phyloP scores from a whole-genome alignment of 2,113 vertebrate genomes.

The Thunnus thynnus region DNA sequence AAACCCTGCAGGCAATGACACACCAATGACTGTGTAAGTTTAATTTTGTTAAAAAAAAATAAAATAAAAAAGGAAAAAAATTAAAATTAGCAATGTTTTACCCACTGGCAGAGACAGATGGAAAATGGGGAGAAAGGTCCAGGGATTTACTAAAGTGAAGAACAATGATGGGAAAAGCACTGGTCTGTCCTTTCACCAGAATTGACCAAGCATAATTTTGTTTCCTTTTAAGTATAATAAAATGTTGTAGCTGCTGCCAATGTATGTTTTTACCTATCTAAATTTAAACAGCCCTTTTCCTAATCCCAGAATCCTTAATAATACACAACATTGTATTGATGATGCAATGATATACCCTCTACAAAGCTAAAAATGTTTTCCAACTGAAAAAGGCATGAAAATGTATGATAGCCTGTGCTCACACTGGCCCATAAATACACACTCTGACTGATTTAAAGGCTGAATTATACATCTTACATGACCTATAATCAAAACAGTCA shows the following conservation, averaged over 20 bases:
- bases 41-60: constrained; percentile 23
- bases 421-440: neutral
- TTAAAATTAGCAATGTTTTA: constrained; percentile 28
- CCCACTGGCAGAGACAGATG: constrained; percentile 36
- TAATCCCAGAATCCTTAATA: neutral
- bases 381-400: neutral
- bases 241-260: neutral
- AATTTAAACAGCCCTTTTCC: neutral
- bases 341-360: too few relatives aligned
- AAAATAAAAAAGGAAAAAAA: neutral
- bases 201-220: neutral
- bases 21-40: constrained; percentile 29
- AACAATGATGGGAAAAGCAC: constrained; percentile 2
- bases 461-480: constrained; percentile 10
- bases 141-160: constrained; percentile 22
- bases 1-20: constrained; percentile 47
- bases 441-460: neutral
- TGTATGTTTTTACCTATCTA: neutral
- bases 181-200: neutral
- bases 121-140: constrained; percentile 10
- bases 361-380: neutral
- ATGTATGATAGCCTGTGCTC: neutral
- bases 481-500: constrained; percentile 19
- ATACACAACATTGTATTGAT: too few relatives aligned
- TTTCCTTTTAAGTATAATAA: neutral